These are phyloP conservation scores for Gryllus longicercus DNA, from an alignment of 2,888 invertebrate species.

Conservation along the genomic window DNA sequence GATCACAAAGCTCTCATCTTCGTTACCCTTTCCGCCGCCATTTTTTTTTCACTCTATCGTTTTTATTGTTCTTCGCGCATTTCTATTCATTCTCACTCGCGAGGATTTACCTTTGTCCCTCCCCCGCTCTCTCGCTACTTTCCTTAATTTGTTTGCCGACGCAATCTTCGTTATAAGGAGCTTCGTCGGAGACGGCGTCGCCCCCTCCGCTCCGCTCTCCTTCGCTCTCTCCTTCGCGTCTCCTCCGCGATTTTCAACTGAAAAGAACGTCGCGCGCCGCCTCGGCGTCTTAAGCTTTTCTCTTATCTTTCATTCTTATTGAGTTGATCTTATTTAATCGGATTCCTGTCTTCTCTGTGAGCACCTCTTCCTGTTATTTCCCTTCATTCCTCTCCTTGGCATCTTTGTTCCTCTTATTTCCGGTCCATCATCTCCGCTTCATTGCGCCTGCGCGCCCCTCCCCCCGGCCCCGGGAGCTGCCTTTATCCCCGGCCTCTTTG, in stretches of 20 bases:
- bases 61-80: not conserved
- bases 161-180: not conserved
- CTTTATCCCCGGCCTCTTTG: not conserved
- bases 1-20: not conserved
- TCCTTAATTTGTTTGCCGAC: constrained; percentile 7
- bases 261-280: not conserved
- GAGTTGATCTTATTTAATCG: not conserved
- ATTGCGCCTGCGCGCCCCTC: not conserved
- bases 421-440: constrained; percentile 19
- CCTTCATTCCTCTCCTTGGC: constrained; percentile 19
- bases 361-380: not conserved
- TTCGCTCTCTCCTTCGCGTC: not conserved
- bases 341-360: not conserved
- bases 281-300: not conserved
- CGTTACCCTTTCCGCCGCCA: not conserved
- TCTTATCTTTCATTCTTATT: not conserved
- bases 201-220: not conserved
- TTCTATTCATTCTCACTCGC: constrained; percentile 6
- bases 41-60: not conserved
- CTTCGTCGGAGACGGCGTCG: not conserved
- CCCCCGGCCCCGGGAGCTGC: not conserved
- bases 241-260: not conserved
- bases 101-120: not conserved
- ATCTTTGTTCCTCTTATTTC: not conserved
- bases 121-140: not conserved